Conservation (phyloP, 35 echinoderm and acorn worm species). For the Holothuria glaberrima region DNA sequence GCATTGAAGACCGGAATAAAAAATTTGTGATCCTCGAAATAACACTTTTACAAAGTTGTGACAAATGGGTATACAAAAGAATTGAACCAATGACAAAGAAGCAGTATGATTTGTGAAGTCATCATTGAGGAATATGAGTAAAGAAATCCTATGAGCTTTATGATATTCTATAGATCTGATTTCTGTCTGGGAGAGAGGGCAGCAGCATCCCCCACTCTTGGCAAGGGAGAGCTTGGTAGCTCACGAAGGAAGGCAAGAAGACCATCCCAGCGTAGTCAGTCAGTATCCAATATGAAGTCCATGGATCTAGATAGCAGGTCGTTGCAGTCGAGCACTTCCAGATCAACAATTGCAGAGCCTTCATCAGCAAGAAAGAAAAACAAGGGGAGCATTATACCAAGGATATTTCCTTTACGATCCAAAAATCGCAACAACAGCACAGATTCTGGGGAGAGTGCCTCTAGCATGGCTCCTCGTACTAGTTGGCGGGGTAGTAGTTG, state of each 20-base stretch:
- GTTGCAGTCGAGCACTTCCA: constrained; percentile 77
- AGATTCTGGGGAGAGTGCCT: constrained; percentile 60
- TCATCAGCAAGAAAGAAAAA: constrained; percentile 72
- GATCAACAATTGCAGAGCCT: constrained; percentile 73
- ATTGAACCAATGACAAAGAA: too few relatives aligned
- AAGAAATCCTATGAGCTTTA: constrained; percentile 47
- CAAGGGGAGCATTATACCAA: constrained; percentile 73
- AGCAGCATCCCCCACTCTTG: background rate
- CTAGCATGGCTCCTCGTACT: constrained; percentile 4
- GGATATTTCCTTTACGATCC: constrained; percentile 76
- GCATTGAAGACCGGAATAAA: too few relatives aligned
- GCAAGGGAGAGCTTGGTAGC: constrained; percentile 13
- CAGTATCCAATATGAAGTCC: constrained; percentile 76
- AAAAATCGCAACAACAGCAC: constrained; percentile 69
- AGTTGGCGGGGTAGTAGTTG: constrained; percentile 52
- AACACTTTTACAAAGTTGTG: too few relatives aligned
- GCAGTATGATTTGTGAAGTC: background rate
- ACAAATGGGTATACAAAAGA: too few relatives aligned
- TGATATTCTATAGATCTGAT: constrained; percentile 44
- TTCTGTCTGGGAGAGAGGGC: constrained; percentile 47
- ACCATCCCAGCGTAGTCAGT: constrained; percentile 50
- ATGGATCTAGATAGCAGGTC: constrained; percentile 75
- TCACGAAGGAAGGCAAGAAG: background rate
- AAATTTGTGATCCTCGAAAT: too few relatives aligned
- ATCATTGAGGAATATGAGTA: background rate